phyloP scores from a whole-genome alignment of 2,797 vertebrate genomes.

The Gallinago solitaria region DNA sequence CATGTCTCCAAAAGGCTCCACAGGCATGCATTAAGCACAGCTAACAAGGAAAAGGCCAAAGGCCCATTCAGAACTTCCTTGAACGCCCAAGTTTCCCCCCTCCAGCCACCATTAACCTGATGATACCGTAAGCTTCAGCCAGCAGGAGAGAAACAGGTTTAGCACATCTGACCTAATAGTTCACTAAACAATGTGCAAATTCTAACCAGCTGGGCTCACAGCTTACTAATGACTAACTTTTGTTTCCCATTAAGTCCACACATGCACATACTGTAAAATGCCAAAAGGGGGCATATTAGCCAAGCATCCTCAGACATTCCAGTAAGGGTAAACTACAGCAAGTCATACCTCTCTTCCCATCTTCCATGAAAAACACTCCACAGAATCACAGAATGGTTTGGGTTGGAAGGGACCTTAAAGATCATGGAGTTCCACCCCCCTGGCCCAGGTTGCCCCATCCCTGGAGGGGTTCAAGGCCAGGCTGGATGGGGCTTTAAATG shows the following conservation, averaged over 20 bases:
- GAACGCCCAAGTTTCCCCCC: background rate
- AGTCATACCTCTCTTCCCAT: conserved; percentile 33
- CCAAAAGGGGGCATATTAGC: background rate
- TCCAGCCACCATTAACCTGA: background rate
- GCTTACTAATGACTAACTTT: conserved; percentile 46
- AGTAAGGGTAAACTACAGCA: background rate
- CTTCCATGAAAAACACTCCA: background rate
- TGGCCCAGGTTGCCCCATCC: too few relatives aligned
- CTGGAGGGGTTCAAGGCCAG: too few relatives aligned
- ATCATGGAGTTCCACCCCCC: too few relatives aligned
- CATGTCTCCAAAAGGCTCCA: background rate
- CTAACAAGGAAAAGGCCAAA: conserved; percentile 4
- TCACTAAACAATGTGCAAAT: conserved; percentile 27
- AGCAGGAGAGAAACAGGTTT: background rate
- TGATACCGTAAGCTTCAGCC: background rate
- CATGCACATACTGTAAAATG: conserved; percentile 2
- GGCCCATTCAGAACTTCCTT: background rate
- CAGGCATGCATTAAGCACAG: background rate
- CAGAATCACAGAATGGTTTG: too few relatives aligned
- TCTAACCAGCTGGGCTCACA: conserved; percentile 37
- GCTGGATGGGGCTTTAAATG: background rate
- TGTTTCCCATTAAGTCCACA: background rate
- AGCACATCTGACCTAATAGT: background rate
- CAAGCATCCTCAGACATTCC: conserved; percentile 24
- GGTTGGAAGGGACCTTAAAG: too few relatives aligned